A percentile compares a stretch with the other conserved stretches of the same genome.
Conservation (phyloP, 2,797 vertebrate genomes). For the Girardinus metallicus region DNA sequence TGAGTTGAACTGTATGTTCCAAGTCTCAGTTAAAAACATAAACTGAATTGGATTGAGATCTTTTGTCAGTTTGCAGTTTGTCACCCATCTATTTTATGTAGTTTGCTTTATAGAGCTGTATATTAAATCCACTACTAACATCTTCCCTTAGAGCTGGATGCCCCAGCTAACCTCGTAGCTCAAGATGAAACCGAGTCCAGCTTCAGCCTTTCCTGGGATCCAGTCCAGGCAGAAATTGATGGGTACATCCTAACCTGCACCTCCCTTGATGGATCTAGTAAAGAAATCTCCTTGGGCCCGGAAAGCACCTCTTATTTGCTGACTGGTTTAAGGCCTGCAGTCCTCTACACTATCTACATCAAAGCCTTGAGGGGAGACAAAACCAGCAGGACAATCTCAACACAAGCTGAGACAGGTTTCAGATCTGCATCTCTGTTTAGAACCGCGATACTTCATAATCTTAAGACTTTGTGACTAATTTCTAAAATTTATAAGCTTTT, state of each 20-base stretch:
- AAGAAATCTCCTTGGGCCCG: constrained; percentile 75
- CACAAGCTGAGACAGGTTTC: constrained; percentile 69
- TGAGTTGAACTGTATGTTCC: not conserved
- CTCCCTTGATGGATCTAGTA: constrained; percentile 72
- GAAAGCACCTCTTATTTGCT: constrained; percentile 75
- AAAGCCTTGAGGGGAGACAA: constrained; percentile 82
- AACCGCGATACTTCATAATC: not conserved
- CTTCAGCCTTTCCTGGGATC: constrained; percentile 82
- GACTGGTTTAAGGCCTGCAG: constrained; percentile 80
- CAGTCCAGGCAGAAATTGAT: constrained; percentile 78
- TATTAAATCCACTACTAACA: constrained; percentile 49
- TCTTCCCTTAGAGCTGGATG: constrained; percentile 72
- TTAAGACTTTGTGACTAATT: not conserved
- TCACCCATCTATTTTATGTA: constrained; percentile 19
- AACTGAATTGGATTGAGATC: not conserved
- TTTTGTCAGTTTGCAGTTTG: not conserved
- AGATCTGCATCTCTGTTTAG: not conserved
- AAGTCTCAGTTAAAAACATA: not conserved
- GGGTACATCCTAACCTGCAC: constrained; percentile 83
- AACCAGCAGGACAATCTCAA: constrained; percentile 77
- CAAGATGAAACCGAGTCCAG: constrained; percentile 80
- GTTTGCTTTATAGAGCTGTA: constrained; percentile 10
- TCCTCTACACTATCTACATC: constrained; percentile 78
- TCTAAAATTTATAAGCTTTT: not conserved
- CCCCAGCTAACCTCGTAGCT: constrained; percentile 79